phyloP scores from a whole-genome alignment of 2,113 vertebrate species.

The Gopherus flavomarginatus region DNA sequence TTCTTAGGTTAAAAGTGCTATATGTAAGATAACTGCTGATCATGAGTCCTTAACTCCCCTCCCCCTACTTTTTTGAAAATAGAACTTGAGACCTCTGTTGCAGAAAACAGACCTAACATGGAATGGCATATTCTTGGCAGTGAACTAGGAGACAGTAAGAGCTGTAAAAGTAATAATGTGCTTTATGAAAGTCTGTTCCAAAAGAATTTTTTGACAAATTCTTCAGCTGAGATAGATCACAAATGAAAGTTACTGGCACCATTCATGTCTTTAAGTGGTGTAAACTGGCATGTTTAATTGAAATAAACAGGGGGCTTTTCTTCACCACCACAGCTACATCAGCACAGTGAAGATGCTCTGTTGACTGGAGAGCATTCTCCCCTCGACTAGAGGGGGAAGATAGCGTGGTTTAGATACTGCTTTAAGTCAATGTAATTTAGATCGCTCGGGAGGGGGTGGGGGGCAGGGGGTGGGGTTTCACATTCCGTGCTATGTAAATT shows the following conservation, averaged over 20 bases:
- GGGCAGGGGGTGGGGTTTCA: too few species aligned
- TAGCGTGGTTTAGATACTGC: too few species aligned
- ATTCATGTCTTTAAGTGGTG: conserved; percentile 42
- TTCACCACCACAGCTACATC: too few species aligned
- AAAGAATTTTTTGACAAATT: conserved; percentile 62
- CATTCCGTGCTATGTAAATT: too few species aligned
- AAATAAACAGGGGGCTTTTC: conserved; percentile 4
- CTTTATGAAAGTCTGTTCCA: conserved; percentile 42
- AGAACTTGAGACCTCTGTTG: conserved; percentile 17
- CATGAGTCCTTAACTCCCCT: neutral
- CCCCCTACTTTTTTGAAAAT: neutral
- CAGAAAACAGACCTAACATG: conserved; percentile 43
- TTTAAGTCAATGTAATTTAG: too few species aligned
- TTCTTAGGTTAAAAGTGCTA: neutral
- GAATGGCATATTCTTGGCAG: conserved; percentile 60
- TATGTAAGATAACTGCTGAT: neutral
- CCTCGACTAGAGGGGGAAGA: too few species aligned
- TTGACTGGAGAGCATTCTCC: too few species aligned
- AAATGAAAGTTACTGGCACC: conserved; percentile 59
- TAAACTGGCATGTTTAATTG: conserved; percentile 62
- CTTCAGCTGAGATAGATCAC: conserved; percentile 64
- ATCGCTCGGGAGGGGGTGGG: too few species aligned
- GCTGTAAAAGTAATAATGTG: conserved; percentile 47
- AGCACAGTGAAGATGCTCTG: too few species aligned
- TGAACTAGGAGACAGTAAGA: conserved; percentile 37